Base-by-base conservation (phyloP, 2,797 vertebrate genomes). In the Vultur gryphus region DNA sequence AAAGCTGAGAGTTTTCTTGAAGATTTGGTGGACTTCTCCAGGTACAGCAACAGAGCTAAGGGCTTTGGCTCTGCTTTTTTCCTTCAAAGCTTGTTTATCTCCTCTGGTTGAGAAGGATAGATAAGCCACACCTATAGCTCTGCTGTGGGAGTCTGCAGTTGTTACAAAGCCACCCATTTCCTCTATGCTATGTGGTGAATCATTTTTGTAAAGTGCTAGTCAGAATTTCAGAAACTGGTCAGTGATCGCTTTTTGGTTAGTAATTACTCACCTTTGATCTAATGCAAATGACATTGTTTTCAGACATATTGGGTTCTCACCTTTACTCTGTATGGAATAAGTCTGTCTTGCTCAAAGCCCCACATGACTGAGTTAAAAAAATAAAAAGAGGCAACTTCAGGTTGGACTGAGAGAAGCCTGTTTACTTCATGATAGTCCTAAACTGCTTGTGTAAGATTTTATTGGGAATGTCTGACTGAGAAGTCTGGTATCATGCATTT, bases 81-180 rank as follows among this genome's bases (percentile, higher is more conserved):
- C 59, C 39, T 87, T 89, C 67, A 70, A 82, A 92, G 44, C 31
- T 72, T 88, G 41, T 81, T 93, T 66, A 39, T 57, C 41, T 43
- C 43, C 14, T 59, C 31, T 69, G 11, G 16, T 69, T 82, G 81
- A 84, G 73, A 83, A 62, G 51, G 51, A 44, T 44, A 69, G 66
- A 79, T 55, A 58, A 89, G 37, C 59, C 64, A 79, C 59, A 83
- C 55, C 59, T 92, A 51, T 4, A 64, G 44, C 48, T 84, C 66
- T 83, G 71, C 67, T 85, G 52, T 73, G 55, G 66, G 46, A 85
- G n/a, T 33, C 14, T 62, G 52, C 52, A 78, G 77, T 55, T 49
- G 9, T 84, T 73, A 44, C 62, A 76, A 93, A 93, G 86, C 51
- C 84, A 70, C 77, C 13, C 35, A 69, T 87, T 96, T 97, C 90